Percentiles rank a stretch among this genome's conserved stretches.
These are phyloP conservation scores for Lordiphosa clarofinis DNA, from an alignment of 1,140 invertebrate species.

Conservation along the genomic window DNA sequence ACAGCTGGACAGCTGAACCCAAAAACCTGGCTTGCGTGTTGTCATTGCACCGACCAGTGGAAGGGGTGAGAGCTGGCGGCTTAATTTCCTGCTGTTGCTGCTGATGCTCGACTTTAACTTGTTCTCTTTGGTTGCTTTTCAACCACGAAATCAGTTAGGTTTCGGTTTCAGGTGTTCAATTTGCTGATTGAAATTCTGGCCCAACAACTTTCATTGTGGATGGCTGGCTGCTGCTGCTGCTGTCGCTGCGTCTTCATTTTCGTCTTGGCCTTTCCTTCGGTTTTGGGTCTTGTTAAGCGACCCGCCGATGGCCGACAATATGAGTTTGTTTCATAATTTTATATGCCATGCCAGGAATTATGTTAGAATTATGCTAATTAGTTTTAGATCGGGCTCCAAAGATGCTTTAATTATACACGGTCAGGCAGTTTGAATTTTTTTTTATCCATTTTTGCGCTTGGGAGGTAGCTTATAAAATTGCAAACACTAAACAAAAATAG, in stretches of 20 bases:
- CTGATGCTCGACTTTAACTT: conserved; percentile 28
- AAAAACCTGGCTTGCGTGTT: conserved; percentile 28
- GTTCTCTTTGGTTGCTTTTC: conserved; percentile 38
- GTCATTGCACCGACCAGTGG: conserved; percentile 32
- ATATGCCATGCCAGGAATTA: conserved; percentile 62
- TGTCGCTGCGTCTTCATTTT: conserved; percentile 1
- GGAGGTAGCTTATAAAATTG: neutral
- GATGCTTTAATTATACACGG: conserved; percentile 63
- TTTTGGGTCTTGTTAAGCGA: conserved; percentile 9
- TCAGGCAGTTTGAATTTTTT: conserved; percentile 44
- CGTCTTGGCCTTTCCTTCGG: conserved; percentile 19
- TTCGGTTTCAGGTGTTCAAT: conserved; percentile 74
- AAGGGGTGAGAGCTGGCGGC: neutral
- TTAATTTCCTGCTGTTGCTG: conserved; percentile 63
- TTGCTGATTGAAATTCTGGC: conserved; percentile 76
- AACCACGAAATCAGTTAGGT: conserved; percentile 74
- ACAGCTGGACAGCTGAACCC: conserved; percentile 10
- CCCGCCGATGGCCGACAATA: conserved; percentile 17
- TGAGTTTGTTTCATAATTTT: conserved; percentile 69
- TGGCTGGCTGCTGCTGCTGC: conserved; percentile 24
- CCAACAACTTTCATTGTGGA: conserved; percentile 60
- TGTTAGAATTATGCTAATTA: conserved; percentile 74
- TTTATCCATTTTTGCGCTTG: neutral
- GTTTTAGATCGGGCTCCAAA: conserved; percentile 36
- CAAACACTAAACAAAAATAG: no score